These are phyloP conservation scores for Trinorchestia longiramus DNA, from an alignment of 1,140 invertebrate species.

Conservation along the genomic window DNA sequence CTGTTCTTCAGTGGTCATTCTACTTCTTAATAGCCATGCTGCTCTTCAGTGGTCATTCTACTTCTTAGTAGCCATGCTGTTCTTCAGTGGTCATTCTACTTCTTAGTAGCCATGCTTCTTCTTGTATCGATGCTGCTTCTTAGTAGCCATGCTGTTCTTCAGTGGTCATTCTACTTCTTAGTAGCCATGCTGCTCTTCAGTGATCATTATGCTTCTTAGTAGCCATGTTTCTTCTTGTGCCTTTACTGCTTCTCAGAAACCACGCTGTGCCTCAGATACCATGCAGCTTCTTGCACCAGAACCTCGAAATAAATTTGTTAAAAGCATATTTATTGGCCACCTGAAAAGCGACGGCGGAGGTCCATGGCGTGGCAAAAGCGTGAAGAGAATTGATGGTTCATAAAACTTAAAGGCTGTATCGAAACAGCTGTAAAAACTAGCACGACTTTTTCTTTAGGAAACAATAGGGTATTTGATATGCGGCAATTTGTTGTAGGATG, in stretches of 20 bases:
- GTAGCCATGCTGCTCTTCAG: too few species aligned
- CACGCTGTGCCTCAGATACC: too few species aligned
- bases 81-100: too few species aligned
- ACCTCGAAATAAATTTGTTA: background rate
- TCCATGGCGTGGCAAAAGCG: background rate
- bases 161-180: background rate
- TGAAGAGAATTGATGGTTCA: slow-evolving; percentile 30
- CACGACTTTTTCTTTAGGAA: background rate
- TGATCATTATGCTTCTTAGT: too few species aligned
- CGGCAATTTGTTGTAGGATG: background rate
- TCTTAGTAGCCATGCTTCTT: too few species aligned
- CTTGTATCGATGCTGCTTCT: too few species aligned
- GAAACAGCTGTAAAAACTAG: background rate
- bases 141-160: too few species aligned
- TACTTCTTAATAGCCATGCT: too few species aligned
- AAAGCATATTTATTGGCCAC: background rate
- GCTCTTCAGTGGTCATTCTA: too few species aligned
- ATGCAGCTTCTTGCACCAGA: background rate
- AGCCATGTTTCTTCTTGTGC: background rate
- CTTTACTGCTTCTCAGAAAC: background rate
- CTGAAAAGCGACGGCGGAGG: background rate
- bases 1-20: too few species aligned
- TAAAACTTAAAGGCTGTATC: background rate
- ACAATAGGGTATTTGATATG: background rate
- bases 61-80: too few species aligned